These are phyloP conservation scores for Drosophila oshimai DNA, from an alignment of 1,140 invertebrate genomes.

Conservation along the genomic window DNA sequence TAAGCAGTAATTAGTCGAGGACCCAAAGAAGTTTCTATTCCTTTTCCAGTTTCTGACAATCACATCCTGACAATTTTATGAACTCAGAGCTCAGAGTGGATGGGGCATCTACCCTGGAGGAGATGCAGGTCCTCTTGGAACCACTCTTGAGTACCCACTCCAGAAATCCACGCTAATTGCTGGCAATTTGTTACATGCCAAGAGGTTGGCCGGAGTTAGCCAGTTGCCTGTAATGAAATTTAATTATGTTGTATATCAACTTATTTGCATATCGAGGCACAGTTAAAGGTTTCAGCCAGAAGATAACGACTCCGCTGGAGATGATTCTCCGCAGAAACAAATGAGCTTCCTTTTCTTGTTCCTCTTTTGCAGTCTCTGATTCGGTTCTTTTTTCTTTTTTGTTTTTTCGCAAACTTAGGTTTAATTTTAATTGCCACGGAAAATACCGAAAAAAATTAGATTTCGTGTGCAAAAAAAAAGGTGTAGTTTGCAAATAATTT, in stretches of 20 bases:
- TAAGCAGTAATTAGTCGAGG: background rate
- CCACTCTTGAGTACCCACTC: no score
- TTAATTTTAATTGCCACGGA: constrained; percentile 59
- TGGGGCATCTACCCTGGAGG: no score
- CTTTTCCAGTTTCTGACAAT: background rate
- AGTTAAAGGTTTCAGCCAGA: constrained; percentile 45
- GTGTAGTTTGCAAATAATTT: constrained; percentile 32
- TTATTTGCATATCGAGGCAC: constrained; percentile 69
- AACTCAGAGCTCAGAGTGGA: background rate
- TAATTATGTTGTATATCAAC: constrained; percentile 77
- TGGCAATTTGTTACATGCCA: constrained; percentile 68
- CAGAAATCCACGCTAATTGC: constrained; percentile 56
- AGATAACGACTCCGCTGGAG: constrained; percentile 11
- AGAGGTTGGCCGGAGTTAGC: constrained; percentile 13
- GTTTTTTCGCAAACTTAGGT: constrained; percentile 29
- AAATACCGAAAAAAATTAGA: constrained; percentile 48
- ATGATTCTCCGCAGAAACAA: constrained; percentile 12
- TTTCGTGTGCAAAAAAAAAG: constrained; percentile 61
- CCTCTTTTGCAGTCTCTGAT: constrained; percentile 2
- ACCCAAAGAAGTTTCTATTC: background rate
- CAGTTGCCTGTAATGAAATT: constrained; percentile 64
- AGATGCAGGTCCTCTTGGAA: background rate
- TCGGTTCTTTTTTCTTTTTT: constrained; percentile 20
- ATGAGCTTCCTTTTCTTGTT: constrained; percentile 44
- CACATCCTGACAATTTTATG: background rate